Percentiles rank a stretch among this genome's conserved stretches.
phyloP scores from a whole-genome alignment of 2,113 vertebrate species.

The Sisor rabdophorus region DNA sequence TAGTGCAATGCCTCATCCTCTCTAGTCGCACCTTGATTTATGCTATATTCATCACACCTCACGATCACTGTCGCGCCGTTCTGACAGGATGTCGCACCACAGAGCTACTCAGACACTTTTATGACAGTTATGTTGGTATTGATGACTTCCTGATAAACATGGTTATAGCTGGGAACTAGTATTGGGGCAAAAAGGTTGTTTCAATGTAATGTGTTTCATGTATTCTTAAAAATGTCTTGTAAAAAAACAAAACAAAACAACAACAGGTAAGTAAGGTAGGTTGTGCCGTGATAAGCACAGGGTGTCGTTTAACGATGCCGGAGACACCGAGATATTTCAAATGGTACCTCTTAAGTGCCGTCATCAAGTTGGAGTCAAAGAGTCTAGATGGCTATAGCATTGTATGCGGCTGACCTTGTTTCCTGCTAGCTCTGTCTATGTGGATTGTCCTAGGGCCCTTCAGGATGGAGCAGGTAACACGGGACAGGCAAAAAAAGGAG shows the following conservation, averaged over 20 bases:
- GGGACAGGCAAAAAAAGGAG: conserved; percentile 18
- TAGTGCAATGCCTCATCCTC: conserved; percentile 47
- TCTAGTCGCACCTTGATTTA: conserved; percentile 43
- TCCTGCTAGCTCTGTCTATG: conserved; percentile 52
- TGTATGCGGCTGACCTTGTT: conserved; percentile 42
- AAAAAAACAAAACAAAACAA: no score
- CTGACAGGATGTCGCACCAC: conserved; percentile 20
- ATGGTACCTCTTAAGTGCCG: conserved; percentile 53
- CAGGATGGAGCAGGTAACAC: conserved; percentile 22
- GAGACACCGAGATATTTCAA: conserved; percentile 36
- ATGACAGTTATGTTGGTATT: background rate
- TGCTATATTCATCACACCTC: conserved; percentile 41
- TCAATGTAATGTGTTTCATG: background rate
- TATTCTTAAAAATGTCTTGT: background rate
- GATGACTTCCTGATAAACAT: background rate
- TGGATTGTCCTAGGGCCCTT: conserved; percentile 41
- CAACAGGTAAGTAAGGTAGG: background rate
- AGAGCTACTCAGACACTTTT: background rate
- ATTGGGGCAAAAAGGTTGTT: no score
- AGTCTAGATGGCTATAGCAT: conserved; percentile 49
- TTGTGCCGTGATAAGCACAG: conserved; percentile 22
- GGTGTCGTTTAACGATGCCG: conserved; percentile 26
- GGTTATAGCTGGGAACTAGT: background rate
- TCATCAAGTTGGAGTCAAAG: conserved; percentile 57
- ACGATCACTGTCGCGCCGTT: conserved; percentile 32